Evolutionary conservation across 2,113 vertebrate species (phyloP), one percentile per base, ranked within the genome.

Genomic region (Siphamia tubifer): DNA sequence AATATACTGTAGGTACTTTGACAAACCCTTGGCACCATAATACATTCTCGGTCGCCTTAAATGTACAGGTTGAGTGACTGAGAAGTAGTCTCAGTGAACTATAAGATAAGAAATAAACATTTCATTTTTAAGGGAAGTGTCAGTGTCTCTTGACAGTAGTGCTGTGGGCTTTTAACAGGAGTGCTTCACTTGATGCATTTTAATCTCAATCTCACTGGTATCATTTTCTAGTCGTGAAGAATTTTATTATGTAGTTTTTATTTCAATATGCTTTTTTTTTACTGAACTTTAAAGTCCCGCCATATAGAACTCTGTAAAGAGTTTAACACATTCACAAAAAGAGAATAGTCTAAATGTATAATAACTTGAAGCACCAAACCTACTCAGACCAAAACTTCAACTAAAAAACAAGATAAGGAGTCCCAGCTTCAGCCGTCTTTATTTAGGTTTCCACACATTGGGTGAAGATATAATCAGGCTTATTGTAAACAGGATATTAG

Each of bases 401-500:
- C 25, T 53, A 43, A 10, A 64, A 30, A 71, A 62, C 27, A 63
- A 82, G 79, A 85, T 85, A 81, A 81, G 49, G n/a, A 28, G 2
- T 17, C 27, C 28, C 24, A 49, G 20, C 10, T 53, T 38, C 12
- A 2, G 58, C 21, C 48, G 35, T 74, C 49, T 40, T 40, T 48
- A 47, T 68, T 71, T 58, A 27, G 55, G 30, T 74, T 74, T 62
- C 21, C 57, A 62, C 60, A 25, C 55, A 58, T 61, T n/a, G 12
- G 8, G 11, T 34, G 4, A 36, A 76, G 77, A 88, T 77, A 40
- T n/a, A 53, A 76, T 75, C 65, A 19, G 43, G 28, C n/a, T 74
- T 74, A 69, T 72, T 80, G 70, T 74, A 70, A 78, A 79, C 84
- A 84, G 84, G 88, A 90, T 84, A 90, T 90, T 87, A 70, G 71